Base-by-base conservation (phyloP, 2,113 vertebrate genomes). In the Lepus europaeus region DNA sequence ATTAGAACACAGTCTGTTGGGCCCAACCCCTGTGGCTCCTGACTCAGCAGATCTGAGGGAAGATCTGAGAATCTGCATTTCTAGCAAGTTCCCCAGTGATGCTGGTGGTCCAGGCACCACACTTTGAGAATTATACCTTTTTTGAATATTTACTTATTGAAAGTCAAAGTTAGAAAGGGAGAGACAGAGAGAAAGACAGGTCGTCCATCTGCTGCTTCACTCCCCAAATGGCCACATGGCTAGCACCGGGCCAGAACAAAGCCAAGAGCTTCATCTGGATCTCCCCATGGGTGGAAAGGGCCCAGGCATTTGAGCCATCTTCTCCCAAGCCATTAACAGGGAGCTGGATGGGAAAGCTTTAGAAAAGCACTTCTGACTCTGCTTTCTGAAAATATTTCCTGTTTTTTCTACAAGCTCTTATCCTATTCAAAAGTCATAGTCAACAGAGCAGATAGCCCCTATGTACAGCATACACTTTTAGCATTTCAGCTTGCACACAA, bases 341-440 rank as follows among this genome's bases (percentile, higher is more conserved):
- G 45, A 45, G 45, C 45, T 45, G 45, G 45, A 45, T 45, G 7
- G 45, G 6, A 45, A 45, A 45, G 76, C 27, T 85, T 87, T 80
- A 80, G 73, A 56, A 87, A 89, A 89, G 59, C 25, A 9, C 73
- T 72, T 73, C 63, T 73, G 45, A 49, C 25, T 89, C 45, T 78
- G 25, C 76, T 92, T 86, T 72, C 63, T 81, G 76, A 92, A n/a
- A 87, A 23, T 29, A 25, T 74, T 78, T 53, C 29, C n/a, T 59
- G 16, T 29, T 51, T 96, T 96, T 89, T 31, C 73, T 12, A 2
- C n/a, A 81, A 87, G 45, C 45, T 78, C 69, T 86, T 72, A 83
- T 16, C 51, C 13, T 85, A 53, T 66, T 66, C 20, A 66, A 9
- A 93, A 66, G 27, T 72, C 61, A 13, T 45, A 84, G 59, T 80